phyloP scores from a whole-genome alignment of 2,888 invertebrate species.

The Trachelus tabidus region DNA sequence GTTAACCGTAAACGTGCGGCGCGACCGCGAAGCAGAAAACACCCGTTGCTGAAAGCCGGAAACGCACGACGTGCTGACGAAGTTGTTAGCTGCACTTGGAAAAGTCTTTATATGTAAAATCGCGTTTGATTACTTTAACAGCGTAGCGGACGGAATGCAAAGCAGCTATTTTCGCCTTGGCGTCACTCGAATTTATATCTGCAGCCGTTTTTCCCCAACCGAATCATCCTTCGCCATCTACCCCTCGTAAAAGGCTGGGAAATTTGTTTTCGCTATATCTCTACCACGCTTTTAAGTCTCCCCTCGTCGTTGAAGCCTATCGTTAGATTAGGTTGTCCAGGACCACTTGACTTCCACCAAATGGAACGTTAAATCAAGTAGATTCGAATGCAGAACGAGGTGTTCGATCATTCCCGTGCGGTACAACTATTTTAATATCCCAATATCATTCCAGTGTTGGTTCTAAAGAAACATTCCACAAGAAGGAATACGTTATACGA shows the following conservation, averaged over 20 bases:
- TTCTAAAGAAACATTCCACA: not conserved
- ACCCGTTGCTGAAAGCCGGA: not conserved
- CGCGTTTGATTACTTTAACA: conserved; percentile 20
- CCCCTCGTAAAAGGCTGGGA: conserved; percentile 1
- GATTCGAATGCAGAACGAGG: not conserved
- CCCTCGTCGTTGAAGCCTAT: not conserved
- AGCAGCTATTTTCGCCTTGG: conserved; percentile 23
- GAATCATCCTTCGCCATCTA: not conserved
- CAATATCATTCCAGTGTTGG: not conserved
- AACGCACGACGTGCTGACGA: not conserved
- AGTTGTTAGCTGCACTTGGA: conserved; percentile 5
- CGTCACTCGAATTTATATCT: conserved; percentile 6
- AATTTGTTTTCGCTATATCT: conserved; percentile 8
- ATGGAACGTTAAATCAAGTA: not conserved
- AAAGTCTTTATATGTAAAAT: conserved; percentile 20
- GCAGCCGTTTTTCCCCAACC: not conserved
- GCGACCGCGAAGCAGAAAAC: not conserved
- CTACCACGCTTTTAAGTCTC: not conserved
- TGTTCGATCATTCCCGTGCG: not conserved
- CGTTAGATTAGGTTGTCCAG: not conserved
- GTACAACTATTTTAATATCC: not conserved
- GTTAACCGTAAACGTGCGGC: not conserved
- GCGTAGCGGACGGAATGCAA: conserved; percentile 9
- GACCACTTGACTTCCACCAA: not conserved
- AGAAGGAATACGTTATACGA: too few species aligned